phyloP scores from a whole-genome alignment of 2,888 invertebrate species.

The Sesia apiformis region DNA sequence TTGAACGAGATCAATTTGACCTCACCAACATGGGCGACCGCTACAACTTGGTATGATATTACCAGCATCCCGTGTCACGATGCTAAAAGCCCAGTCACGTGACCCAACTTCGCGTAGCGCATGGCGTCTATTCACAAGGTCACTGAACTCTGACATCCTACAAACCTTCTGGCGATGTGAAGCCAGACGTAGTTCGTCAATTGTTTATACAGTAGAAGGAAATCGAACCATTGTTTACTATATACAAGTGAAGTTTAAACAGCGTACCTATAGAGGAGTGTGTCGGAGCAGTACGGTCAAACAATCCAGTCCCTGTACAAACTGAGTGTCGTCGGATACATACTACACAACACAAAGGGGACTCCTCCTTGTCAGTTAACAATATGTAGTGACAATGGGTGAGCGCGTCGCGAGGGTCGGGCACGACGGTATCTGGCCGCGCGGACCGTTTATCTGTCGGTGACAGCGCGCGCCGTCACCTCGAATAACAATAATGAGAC shows the following conservation, averaged over 20 bases:
- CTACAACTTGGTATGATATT: too few species aligned
- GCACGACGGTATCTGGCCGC: conserved; percentile 31
- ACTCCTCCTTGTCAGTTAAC: conserved; percentile 30
- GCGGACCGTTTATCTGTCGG: conserved; percentile 43
- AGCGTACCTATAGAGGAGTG: conserved; percentile 36
- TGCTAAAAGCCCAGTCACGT: not conserved
- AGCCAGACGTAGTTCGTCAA: conserved; percentile 8
- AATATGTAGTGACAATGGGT: conserved; percentile 16
- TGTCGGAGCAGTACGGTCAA: conserved; percentile 20
- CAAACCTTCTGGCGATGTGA: conserved; percentile 24
- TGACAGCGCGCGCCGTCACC: conserved; percentile 33
- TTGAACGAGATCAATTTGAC: not conserved
- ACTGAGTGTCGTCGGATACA: conserved; percentile 7
- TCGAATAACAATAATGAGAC: conserved; percentile 54
- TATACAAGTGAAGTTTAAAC: conserved; percentile 32
- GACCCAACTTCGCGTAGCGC: not conserved
- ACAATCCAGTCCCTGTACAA: conserved; percentile 33
- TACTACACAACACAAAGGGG: conserved; percentile 17
- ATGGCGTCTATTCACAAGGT: conserved; percentile 24
- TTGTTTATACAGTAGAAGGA: conserved; percentile 22
- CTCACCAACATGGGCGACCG: not conserved
- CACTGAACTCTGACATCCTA: conserved; percentile 31
- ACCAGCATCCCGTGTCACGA: not conserved
- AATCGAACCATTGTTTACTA: conserved; percentile 37
- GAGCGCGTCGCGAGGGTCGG: conserved; percentile 16